Conservation (phyloP, 2,888 invertebrate genomes). For the Euspilapteryx auroguttella region DNA sequence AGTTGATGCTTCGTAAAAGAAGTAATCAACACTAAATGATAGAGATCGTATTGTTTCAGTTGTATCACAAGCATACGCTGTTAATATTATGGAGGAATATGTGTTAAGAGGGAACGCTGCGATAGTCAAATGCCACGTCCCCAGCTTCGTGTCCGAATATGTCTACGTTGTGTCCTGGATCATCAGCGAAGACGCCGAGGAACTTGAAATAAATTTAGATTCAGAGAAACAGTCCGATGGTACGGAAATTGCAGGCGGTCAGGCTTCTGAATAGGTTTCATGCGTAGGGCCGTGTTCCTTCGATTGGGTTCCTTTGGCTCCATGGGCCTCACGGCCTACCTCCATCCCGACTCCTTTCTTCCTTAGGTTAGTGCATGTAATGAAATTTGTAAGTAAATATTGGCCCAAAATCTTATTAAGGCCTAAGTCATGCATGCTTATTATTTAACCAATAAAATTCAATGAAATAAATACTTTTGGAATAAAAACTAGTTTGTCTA, state of each 20-base stretch:
- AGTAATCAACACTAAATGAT: neutral
- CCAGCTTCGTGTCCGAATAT: slow-evolving; percentile 91
- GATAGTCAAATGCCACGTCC: slow-evolving; percentile 91
- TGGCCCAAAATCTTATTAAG: no score
- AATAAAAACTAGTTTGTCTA: no score
- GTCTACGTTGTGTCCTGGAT: slow-evolving; percentile 85
- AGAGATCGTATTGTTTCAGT: slow-evolving; percentile 65
- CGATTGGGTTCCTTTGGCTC: slow-evolving; percentile 32
- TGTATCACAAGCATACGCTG: slow-evolving; percentile 86
- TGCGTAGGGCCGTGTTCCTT: slow-evolving; percentile 26
- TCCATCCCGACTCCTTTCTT: slow-evolving; percentile 50
- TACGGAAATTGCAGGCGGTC: slow-evolving; percentile 8
- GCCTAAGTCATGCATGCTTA: no score
- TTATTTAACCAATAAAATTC: neutral
- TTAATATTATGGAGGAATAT: slow-evolving; percentile 92
- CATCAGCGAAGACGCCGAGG: slow-evolving; percentile 68
- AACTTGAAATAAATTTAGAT: slow-evolving; percentile 48
- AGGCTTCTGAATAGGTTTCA: slow-evolving; percentile 5
- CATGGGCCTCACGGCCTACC: slow-evolving; percentile 66
- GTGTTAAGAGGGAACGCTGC: slow-evolving; percentile 89
- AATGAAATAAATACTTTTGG: no score
- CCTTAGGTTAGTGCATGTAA: slow-evolving; percentile 54
- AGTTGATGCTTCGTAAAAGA: no score
- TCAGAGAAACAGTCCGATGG: slow-evolving; percentile 32
- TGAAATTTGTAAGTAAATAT: slow-evolving; percentile 46